phyloP scores from a whole-genome alignment of 1,140 invertebrate species.

The Rhopalosiphum maidis region DNA sequence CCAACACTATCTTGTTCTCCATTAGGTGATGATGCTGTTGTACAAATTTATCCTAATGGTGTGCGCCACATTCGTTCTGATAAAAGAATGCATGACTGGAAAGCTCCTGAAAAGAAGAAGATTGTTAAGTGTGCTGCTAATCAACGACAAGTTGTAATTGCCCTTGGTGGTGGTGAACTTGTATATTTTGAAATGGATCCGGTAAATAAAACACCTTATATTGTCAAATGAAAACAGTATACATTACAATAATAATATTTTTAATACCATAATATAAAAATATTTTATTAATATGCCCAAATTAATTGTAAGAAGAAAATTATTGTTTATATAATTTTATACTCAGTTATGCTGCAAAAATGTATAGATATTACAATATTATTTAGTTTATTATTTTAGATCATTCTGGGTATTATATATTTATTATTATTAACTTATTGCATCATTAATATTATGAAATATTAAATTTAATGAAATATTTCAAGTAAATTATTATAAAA shows the following conservation, averaged over 20 bases:
- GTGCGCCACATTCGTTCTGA: constrained; percentile 98
- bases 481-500: background rate
- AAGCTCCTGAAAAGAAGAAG: constrained; percentile 94
- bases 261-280: background rate
- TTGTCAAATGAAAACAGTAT: background rate
- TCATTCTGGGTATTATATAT: background rate
- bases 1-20: constrained; percentile 96
- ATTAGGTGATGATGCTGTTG: constrained; percentile 95
- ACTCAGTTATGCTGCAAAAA: no score
- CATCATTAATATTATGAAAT: constrained; percentile 27
- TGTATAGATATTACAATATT: background rate
- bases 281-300: background rate
- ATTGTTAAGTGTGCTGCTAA: constrained; percentile 99
- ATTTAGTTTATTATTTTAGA: background rate
- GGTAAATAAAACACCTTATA: constrained; percentile 69
- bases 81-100: constrained; percentile 99
- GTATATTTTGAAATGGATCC: constrained; percentile 99
- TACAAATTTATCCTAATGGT: constrained; percentile 98
- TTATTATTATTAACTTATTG: background rate
- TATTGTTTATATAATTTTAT: background rate
- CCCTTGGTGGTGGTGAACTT: constrained; percentile 94
- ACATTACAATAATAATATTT: background rate
- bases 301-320: background rate
- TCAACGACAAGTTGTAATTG: constrained; percentile 97
- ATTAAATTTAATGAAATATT: constrained; percentile 15